Evolutionary conservation across 2,113 vertebrate species (phyloP), one percentile per base, ranked within the genome.

Genomic region (Baryphthengus martii): DNA sequence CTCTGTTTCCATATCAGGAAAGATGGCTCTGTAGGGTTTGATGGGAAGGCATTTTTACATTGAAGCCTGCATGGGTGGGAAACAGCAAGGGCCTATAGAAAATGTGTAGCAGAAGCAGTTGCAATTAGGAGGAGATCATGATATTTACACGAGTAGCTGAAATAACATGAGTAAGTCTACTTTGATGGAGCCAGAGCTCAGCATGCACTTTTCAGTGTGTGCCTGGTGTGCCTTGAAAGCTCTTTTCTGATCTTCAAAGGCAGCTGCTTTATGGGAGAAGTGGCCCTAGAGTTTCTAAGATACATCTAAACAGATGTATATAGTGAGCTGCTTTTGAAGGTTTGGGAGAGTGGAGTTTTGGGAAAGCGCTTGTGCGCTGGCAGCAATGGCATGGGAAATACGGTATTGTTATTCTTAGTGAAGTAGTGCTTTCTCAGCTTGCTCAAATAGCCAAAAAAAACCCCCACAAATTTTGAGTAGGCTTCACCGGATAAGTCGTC

Each of bases 161-260:
- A 72, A 47, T 82, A 85, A 66, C 40, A 35, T 13, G 7, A 61
- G 67, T 42, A 49, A 95, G 40, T 53, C 42, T 89, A 17, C 80
- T 88, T 77, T 92, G 83, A 83, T 95, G 83, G 85, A 95, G 40
- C 78, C 70, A 67, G 70, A 84, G 61, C 84, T 40, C 5, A 25
- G 35, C 70, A 31, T 63, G 70, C 13, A 28, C 42, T 93, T 94
- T 93, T 77, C 72, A 39, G 17, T 42, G 58, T 85, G 71, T 85
- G 73, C 83, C 35, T 35, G 62, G 61, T 55, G 19, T 74, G 62
- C 59, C 83, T 92, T 66, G 84, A 94, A 97, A 96, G 55, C 61
- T 85, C 53, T 76, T 95, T 74, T 95, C 82, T 95, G 92, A 90
- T 81, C 93, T 28, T 59, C 80, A 89, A 87, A 95, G 88, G 78